Percentiles rank a stretch among this genome's conserved stretches.
Evolutionary conservation across 2,113 vertebrate species (phyloP).

Genomic region (Anser cygnoides): DNA sequence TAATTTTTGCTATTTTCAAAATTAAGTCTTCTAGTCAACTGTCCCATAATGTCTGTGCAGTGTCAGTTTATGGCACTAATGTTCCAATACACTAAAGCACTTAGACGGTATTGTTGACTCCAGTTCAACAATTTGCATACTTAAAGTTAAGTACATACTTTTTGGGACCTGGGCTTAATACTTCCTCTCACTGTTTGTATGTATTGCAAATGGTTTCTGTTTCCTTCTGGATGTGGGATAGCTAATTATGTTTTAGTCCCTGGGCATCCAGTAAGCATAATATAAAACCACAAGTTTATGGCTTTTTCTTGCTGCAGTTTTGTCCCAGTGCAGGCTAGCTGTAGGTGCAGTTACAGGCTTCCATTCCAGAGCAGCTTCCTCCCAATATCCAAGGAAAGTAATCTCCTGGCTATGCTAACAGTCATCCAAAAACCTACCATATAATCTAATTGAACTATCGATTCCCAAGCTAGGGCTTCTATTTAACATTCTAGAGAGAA

Average conservation of each 20-base stretch:
- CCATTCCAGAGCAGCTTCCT: conserved; percentile 22
- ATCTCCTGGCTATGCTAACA: conserved; percentile 71
- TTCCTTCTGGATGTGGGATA: neutral
- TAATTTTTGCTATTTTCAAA: neutral
- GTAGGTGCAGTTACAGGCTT: conserved; percentile 18
- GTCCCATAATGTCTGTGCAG: neutral
- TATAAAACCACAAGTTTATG: conserved; percentile 50
- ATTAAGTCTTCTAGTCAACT: neutral
- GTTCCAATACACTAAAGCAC: neutral
- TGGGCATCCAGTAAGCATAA: conserved; percentile 22
- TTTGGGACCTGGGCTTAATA: conserved; percentile 40
- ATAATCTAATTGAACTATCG: conserved; percentile 81
- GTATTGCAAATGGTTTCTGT: conserved; percentile 46
- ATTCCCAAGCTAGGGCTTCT: conserved; percentile 72
- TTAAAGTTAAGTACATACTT: conserved; percentile 33
- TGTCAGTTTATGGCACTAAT: neutral
- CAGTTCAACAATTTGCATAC: conserved; percentile 41
- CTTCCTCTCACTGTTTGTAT: conserved; percentile 30
- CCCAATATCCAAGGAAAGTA: conserved; percentile 61
- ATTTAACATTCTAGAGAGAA: conserved; percentile 77
- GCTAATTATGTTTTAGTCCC: conserved; percentile 57
- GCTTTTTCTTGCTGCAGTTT: neutral
- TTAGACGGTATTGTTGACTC: conserved; percentile 19
- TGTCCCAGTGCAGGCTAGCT: conserved; percentile 19
- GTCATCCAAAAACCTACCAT: conserved; percentile 67